These are phyloP conservation scores for Montipora cactus DNA, from an alignment of 64 coral and sea anemone genomes.

Conservation along the genomic window DNA sequence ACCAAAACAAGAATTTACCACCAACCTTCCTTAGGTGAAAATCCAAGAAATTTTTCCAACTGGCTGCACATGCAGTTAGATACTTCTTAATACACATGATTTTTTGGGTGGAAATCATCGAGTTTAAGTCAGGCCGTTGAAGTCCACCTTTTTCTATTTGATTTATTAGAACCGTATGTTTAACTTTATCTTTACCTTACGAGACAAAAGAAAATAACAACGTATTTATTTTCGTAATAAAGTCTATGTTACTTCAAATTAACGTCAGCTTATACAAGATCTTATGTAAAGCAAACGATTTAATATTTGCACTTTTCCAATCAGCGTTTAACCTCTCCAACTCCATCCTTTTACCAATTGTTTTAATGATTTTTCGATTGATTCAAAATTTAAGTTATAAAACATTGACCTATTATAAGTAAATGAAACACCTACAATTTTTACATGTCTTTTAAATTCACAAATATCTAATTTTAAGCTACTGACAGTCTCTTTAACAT, in stretches of 20 bases:
- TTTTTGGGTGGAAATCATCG: constrained; percentile 20
- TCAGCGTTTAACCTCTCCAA: not conserved
- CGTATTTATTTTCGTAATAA: constrained; percentile 46
- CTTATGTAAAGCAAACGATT: constrained; percentile 39
- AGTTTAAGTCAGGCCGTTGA: constrained; percentile 22
- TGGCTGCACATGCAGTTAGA: not conserved
- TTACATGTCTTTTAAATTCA: not conserved
- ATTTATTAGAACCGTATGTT: constrained; percentile 14
- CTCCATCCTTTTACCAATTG: not conserved
- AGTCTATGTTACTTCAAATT: not conserved
- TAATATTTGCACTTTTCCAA: constrained; percentile 5
- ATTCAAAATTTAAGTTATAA: not conserved
- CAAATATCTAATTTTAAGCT: too few relatives aligned
- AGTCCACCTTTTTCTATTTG: constrained; percentile 2
- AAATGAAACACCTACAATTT: constrained; percentile 3
- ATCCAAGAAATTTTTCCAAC: constrained; percentile 38
- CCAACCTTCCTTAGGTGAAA: constrained; percentile 36
- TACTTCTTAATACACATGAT: constrained; percentile 50
- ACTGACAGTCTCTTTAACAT: not conserved
- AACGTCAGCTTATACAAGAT: constrained; percentile 21
- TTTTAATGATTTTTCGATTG: constrained; percentile 4
- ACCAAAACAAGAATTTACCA: constrained; percentile 44
- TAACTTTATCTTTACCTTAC: constrained; percentile 70
- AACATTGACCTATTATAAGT: not conserved
- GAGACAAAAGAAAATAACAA: constrained; percentile 33